A percentile compares a stretch with the other conserved stretches of the same genome.
These are phyloP conservation scores for Gnatocerus cornutus DNA, from an alignment of 2,888 invertebrate genomes.

Conservation along the genomic window DNA sequence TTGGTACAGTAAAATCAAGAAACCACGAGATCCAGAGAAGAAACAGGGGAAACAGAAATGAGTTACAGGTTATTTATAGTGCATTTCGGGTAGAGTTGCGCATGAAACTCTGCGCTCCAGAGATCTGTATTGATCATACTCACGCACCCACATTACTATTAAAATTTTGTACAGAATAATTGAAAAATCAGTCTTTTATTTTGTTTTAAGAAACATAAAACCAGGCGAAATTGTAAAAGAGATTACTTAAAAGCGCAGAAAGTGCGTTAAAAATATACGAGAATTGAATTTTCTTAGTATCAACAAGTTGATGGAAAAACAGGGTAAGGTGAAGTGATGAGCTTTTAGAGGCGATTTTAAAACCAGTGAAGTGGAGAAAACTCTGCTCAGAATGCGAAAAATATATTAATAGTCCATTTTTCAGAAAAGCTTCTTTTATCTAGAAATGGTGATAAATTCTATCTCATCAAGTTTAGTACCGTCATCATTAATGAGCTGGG, in stretches of 20 bases:
- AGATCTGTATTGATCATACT: conserved; percentile 57
- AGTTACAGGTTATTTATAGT: conserved; percentile 53
- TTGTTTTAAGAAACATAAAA: conserved; percentile 1
- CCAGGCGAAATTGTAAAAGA: background rate
- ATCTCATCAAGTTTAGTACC: too few species aligned
- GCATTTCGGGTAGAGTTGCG: conserved; percentile 51
- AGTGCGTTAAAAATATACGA: too few species aligned
- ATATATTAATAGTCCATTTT: conserved; percentile 18
- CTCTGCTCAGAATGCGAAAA: conserved; percentile 19
- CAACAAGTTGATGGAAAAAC: conserved; percentile 43
- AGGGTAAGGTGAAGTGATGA: conserved; percentile 18
- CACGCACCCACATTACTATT: conserved; percentile 44
- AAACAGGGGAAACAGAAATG: conserved; percentile 39
- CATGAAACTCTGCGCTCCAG: conserved; percentile 53
- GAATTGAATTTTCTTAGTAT: conserved; percentile 22
- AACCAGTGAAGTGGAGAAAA: conserved; percentile 19
- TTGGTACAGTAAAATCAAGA: conserved; percentile 25
- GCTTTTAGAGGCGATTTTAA: conserved; percentile 22
- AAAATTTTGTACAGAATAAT: conserved; percentile 33
- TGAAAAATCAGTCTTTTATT: conserved; percentile 24
- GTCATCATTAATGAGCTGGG: too few species aligned
- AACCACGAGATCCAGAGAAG: conserved; percentile 26
- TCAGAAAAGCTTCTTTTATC: background rate
- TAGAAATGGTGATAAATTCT: too few species aligned
- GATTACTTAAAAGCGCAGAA: background rate